Evolutionary conservation across 2,797 vertebrate genomes (phyloP).

Genomic region (Trachurus trachurus): DNA sequence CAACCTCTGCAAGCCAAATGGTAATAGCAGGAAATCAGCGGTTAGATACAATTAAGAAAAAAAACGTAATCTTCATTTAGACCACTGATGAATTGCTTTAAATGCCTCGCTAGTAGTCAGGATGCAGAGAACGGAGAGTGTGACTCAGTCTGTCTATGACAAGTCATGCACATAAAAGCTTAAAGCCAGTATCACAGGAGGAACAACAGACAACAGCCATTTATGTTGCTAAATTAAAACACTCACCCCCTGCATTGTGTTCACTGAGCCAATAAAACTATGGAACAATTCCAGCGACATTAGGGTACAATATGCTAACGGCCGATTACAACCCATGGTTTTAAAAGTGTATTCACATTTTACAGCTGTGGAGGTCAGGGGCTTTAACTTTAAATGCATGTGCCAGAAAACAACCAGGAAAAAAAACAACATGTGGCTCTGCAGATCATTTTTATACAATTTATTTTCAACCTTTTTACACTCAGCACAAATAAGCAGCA

Average conservation of each 20-base stretch:
- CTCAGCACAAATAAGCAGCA: background rate
- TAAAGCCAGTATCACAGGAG: background rate
- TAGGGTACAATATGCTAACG: background rate
- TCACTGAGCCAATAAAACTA: background rate
- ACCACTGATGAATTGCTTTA: background rate
- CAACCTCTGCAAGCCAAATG: background rate
- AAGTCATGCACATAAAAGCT: background rate
- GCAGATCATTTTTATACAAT: background rate
- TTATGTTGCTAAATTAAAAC: background rate
- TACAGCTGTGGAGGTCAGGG: background rate
- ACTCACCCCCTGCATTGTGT: background rate
- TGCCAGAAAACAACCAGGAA: background rate
- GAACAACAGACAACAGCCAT: background rate
- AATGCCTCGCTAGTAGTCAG: background rate
- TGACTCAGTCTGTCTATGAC: background rate
- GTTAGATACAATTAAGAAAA: background rate
- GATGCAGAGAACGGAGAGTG: background rate
- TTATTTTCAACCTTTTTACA: background rate
- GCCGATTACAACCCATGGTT: background rate
- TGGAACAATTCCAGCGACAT: background rate
- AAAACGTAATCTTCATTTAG: background rate
- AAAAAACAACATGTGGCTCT: background rate
- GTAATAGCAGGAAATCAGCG: background rate
- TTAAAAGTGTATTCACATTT: background rate
- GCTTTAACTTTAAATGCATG: background rate